phyloP scores from a whole-genome alignment of 2,888 invertebrate genomes.

The Philopedon plagiatum region DNA sequence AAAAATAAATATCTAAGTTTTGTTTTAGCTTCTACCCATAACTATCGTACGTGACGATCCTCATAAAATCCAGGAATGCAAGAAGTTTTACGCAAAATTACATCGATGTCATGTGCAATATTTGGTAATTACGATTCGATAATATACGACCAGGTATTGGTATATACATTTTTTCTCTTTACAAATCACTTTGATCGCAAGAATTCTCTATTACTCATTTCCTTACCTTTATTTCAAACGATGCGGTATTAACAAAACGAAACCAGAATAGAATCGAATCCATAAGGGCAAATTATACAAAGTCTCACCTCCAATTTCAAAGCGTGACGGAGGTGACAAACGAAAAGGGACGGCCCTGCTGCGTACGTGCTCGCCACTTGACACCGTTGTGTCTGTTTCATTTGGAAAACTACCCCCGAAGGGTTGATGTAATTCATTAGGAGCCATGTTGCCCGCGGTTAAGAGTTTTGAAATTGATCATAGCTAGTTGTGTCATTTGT shows the following conservation, averaged over 20 bases:
- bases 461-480: slow-evolving; percentile 47
- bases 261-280: slow-evolving; percentile 2
- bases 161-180: too few species aligned
- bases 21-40: too few species aligned
- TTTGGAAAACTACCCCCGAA: slow-evolving; percentile 54
- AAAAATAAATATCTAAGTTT: too few species aligned
- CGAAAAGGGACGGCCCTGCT: slow-evolving; percentile 47
- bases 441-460: slow-evolving; percentile 53
- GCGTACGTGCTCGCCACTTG: slow-evolving; percentile 51
- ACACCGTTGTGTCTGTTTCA: slow-evolving; percentile 54
- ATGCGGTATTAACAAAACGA: slow-evolving; percentile 1
- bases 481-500: slow-evolving; percentile 43
- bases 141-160: too few species aligned
- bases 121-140: too few species aligned
- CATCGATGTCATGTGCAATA: too few species aligned
- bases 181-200: too few species aligned
- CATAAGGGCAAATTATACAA: slow-evolving; percentile 31
- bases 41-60: too few species aligned
- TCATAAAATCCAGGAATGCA: too few species aligned
- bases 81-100: too few species aligned
- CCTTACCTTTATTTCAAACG: not conserved
- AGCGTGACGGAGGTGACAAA: slow-evolving; percentile 51
- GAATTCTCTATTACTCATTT: not conserved
- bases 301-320: slow-evolving; percentile 47
- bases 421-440: slow-evolving; percentile 58